Percentiles rank a stretch among this genome's conserved stretches.
These are phyloP conservation scores for Meiosimyza decipiens DNA, from an alignment of 2,888 invertebrate genomes.

Conservation along the genomic window DNA sequence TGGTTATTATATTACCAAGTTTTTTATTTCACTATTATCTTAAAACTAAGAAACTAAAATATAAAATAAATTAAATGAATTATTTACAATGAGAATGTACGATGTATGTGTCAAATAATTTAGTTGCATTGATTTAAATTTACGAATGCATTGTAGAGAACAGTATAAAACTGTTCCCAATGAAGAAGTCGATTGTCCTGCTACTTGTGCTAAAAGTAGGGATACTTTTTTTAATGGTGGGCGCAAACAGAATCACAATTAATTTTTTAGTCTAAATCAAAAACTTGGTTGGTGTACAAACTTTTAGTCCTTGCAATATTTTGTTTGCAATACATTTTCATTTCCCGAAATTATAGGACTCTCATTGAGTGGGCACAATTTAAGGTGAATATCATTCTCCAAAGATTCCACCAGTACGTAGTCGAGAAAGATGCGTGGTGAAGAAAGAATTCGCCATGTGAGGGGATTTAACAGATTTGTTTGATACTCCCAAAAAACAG, in stretches of 20 bases:
- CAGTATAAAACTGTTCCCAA: too few relatives aligned
- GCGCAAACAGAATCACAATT: too few relatives aligned
- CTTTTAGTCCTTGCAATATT: conserved; percentile 51
- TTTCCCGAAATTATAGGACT: conserved; percentile 75
- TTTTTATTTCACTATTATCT: not conserved
- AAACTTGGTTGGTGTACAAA: not conserved
- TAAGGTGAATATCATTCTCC: conserved; percentile 70
- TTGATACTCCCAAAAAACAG: conserved; percentile 83
- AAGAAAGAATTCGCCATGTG: conserved; percentile 82
- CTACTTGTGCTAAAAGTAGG: too few relatives aligned
- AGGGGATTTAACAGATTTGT: conserved; percentile 83
- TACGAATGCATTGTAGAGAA: too few relatives aligned
- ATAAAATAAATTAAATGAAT: conserved; percentile 18
- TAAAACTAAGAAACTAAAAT: not conserved
- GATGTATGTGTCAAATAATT: conserved; percentile 1
- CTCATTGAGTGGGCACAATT: conserved; percentile 74
- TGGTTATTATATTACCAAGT: not conserved
- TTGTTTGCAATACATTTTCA: conserved; percentile 60
- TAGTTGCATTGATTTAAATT: conserved; percentile 19
- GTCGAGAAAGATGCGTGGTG: conserved; percentile 79
- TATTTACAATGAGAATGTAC: conserved; percentile 18
- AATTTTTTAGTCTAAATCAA: too few relatives aligned
- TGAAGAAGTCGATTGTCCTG: too few relatives aligned
- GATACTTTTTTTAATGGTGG: too few relatives aligned
- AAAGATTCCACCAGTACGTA: conserved; percentile 78